Percentiles rank a stretch among this genome's conserved stretches.
phyloP scores from a whole-genome alignment of 2,888 invertebrate genomes.

The Petrolisthes manimaculis region DNA sequence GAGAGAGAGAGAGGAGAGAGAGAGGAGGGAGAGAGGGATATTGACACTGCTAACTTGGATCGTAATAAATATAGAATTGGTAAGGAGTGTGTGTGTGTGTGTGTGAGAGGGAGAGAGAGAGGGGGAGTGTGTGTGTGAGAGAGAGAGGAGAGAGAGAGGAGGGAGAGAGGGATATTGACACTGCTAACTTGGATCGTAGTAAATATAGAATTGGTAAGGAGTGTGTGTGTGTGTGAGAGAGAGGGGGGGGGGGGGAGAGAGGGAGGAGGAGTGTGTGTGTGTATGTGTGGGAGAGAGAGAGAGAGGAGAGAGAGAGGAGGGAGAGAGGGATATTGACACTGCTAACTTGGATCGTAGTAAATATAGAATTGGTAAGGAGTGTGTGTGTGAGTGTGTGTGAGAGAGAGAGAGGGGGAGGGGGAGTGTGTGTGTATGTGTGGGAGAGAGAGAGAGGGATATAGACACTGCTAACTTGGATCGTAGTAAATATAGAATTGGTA shows the following conservation, averaged over 20 bases:
- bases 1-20: not conserved
- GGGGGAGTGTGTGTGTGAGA: not conserved
- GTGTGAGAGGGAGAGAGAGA: not conserved
- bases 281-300: too few species aligned
- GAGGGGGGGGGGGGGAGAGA: not conserved
- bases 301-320: not conserved
- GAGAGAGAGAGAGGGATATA: slow-evolving; percentile 65
- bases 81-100: too few species aligned
- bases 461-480: slow-evolving; percentile 23
- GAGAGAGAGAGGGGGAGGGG: not conserved
- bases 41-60: not conserved
- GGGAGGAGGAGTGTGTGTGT: not conserved
- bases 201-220: slow-evolving; percentile 46
- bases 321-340: not conserved
- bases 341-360: not conserved
- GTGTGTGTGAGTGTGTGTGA: too few species aligned
- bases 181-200: slow-evolving; percentile 19
- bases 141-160: slow-evolving; percentile 67
- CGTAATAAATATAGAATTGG: not conserved
- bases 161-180: slow-evolving; percentile 33
- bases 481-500: slow-evolving; percentile 47
- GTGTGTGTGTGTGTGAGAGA: not conserved
- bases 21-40: not conserved
- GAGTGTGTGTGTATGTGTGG: slow-evolving; percentile 53
- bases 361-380: not conserved